These are phyloP conservation scores for Dipodomys ordii DNA, from an alignment of 2,113 vertebrate genomes.

Conservation along the genomic window DNA sequence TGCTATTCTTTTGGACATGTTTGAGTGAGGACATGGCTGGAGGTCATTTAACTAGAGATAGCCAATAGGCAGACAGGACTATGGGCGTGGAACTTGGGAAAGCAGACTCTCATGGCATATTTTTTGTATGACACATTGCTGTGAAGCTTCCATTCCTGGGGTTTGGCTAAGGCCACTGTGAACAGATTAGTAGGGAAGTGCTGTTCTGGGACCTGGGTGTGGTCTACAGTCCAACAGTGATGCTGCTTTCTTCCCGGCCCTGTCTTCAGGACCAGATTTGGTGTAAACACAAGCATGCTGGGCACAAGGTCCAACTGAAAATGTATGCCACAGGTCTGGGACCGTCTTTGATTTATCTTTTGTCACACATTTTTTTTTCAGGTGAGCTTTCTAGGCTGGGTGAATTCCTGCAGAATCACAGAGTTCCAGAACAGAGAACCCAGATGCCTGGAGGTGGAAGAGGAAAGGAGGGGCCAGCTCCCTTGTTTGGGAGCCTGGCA, in stretches of 20 bases:
- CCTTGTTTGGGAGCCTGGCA: neutral
- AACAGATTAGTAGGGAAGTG: neutral
- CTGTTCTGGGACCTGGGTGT: neutral
- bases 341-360: neutral
- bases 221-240: neutral
- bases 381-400: neutral
- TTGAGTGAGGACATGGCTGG: neutral
- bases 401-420: neutral
- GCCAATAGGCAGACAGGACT: conserved; percentile 2
- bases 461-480: neutral
- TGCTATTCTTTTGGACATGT: neutral
- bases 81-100: conserved; percentile 9
- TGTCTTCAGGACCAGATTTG: neutral
- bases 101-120: neutral
- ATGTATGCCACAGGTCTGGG: neutral
- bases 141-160: conserved; percentile 39
- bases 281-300: neutral
- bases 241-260: neutral
- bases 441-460: neutral
- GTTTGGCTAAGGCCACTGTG: conserved; percentile 40
- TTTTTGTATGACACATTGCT: conserved; percentile 66
- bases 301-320: neutral
- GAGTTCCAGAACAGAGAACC: neutral
- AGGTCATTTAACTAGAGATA: conserved; percentile 12
- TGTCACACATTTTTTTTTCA: neutral